Percentiles rank a stretch among this genome's conserved stretches.
Evolutionary conservation across 2,113 vertebrate species (phyloP).

Genomic region (Rallus limicola): DNA sequence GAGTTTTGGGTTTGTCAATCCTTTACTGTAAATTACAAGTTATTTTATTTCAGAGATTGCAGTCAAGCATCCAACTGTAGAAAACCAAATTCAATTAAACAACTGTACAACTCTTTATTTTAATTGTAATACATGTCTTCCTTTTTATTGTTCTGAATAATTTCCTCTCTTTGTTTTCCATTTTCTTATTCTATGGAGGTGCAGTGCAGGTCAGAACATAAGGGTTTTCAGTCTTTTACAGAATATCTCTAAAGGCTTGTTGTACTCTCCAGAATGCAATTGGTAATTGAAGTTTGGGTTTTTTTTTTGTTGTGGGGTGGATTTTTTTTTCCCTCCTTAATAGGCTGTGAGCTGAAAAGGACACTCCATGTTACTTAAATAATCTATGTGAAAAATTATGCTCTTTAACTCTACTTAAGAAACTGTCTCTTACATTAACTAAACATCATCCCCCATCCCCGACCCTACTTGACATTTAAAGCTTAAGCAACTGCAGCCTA

Average conservation of each 20-base stretch:
- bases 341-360: constrained; percentile 27
- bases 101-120: not conserved
- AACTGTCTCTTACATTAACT: constrained; percentile 45
- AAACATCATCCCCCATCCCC: not conserved
- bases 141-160: not conserved
- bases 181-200: not conserved
- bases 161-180: not conserved
- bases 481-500: constrained; percentile 54
- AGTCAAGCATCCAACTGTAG: not conserved
- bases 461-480: constrained; percentile 65
- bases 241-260: not conserved
- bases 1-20: not conserved
- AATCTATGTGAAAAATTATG: constrained; percentile 53
- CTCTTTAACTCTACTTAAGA: constrained; percentile 47
- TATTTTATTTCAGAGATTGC: not conserved
- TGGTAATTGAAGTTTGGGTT: not conserved
- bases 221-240: not conserved
- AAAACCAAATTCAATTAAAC: not conserved
- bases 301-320: too few species aligned
- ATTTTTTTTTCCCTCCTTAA: not conserved
- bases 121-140: not conserved
- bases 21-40: not conserved
- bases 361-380: constrained; percentile 47
- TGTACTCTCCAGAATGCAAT: not conserved
- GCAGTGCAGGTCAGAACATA: not conserved